Base-by-base conservation (phyloP, 2,888 invertebrate species). In the Zygaena filipendulae region DNA sequence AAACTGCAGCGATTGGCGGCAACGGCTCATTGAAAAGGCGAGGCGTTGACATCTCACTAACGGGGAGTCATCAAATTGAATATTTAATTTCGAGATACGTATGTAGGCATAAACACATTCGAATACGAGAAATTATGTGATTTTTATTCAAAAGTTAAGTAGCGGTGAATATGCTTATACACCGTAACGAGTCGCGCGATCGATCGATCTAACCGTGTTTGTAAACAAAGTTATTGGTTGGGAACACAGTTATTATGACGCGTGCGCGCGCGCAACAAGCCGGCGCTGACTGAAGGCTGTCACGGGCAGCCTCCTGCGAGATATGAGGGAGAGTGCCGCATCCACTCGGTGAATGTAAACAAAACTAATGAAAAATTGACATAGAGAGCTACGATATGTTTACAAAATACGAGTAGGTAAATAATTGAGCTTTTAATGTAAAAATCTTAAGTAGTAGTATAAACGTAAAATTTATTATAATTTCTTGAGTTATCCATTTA, bases 241-340 rank as follows among this genome's bases (percentile, higher is more conserved):
- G n/a, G n/a, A n/a, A n/a, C n/a, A n/a, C n/a, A n/a, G n/a, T n/a
- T n/a, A n/a, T n/a, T n/a, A 37, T 41, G 39, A 72, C 58, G 56
- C 77, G 79, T 77, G 77, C 77, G 79, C 66, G 42, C 75, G 75
- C 75, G 75, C 68, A 39, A 58, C 57, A 56, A 32, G 52, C 70
- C 57, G 59, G 56, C 63, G 55, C 59, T 67, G 57, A 79, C 77
- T 79, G 71, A 66, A 71, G 68, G 61, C 66, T 71, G 66, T 60
- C 63, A 63, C 49, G 57, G 60, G 54, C 61, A 63, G 53, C 63
- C 59, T 69, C 68, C 61, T 56, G 51, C 45, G 42, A 52, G 43
- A 50, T 54, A 59, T 59, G 59, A 57, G 59, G 56, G 58, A 62
- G 51, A n/a, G n/a, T n/a, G n/a, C n/a, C n/a, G n/a, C n/a, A n/a